Percentiles rank a stretch among this genome's conserved stretches.
phyloP scores from a whole-genome alignment of 2,888 invertebrate species.

The Brassicogethes aeneus region DNA sequence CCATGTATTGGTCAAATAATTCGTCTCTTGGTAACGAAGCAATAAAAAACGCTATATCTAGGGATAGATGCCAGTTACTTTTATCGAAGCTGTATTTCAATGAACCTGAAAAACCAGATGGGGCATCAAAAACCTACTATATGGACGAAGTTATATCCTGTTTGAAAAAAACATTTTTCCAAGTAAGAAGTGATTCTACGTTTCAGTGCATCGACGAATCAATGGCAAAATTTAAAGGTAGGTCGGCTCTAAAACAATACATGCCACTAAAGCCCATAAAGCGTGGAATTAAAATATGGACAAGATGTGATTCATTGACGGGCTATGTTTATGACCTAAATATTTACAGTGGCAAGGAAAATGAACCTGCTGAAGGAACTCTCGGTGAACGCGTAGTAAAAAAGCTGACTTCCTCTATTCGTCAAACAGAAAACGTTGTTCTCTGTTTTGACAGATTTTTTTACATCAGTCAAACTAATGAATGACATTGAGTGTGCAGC shows the following conservation, averaged over 20 bases:
- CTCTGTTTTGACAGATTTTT: conserved; percentile 10
- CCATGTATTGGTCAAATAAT: too few relatives aligned
- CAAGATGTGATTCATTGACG: conserved; percentile 10
- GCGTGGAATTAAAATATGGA: conserved; percentile 15
- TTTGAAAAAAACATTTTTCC: conserved; percentile 7
- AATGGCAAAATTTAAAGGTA: conserved; percentile 13
- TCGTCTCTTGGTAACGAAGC: too few relatives aligned
- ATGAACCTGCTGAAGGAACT: conserved; percentile 1
- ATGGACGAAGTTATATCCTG: conserved; percentile 8
- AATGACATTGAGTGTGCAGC: too few relatives aligned
- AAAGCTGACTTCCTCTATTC: conserved; percentile 2
- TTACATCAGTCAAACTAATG: conserved; percentile 9
- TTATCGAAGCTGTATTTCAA: too few relatives aligned
- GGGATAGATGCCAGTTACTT: too few relatives aligned
- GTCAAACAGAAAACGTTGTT: not conserved
- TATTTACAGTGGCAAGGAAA: conserved; percentile 14
- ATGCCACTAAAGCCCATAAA: conserved; percentile 18
- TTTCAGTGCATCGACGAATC: conserved; percentile 12
- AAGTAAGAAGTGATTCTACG: conserved; percentile 2
- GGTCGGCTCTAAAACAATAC: conserved; percentile 10
- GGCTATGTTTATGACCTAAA: conserved; percentile 15
- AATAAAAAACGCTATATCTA: too few relatives aligned
- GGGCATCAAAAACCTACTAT: conserved; percentile 6
- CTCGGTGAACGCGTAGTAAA: conserved; percentile 7
- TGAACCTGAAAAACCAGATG: conserved; percentile 6